Conservation (phyloP, 1,140 invertebrate genomes). For the Varroa destructor region DNA sequence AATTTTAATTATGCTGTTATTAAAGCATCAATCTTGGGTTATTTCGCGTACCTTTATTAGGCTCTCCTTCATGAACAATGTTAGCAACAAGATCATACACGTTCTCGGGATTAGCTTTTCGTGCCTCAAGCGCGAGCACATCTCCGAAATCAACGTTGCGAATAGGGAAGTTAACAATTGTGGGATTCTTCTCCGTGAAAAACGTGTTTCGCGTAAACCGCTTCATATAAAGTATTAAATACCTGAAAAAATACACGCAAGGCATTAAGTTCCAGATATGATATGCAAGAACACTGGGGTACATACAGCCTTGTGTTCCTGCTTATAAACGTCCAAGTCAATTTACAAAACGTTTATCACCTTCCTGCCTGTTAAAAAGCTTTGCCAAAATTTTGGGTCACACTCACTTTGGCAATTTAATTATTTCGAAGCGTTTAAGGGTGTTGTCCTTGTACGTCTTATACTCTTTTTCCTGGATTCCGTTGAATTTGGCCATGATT, state of each 20-base stretch:
- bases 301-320: too few species aligned
- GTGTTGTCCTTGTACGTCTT: constrained; percentile 99
- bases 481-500: constrained; percentile 89
- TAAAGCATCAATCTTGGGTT: too few species aligned
- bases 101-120: constrained; percentile 59
- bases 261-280: too few species aligned
- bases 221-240: constrained; percentile 91
- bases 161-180: constrained; percentile 98
- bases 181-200: constrained; percentile 97
- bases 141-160: constrained; percentile 97
- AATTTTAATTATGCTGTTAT: too few species aligned
- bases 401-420: constrained; percentile 60
- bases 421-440: constrained; percentile 91
- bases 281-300: too few species aligned
- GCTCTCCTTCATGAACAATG: constrained; percentile 94
- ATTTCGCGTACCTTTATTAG: constrained; percentile 39
- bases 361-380: too few species aligned
- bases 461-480: constrained; percentile 87
- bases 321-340: too few species aligned
- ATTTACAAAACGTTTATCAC: too few species aligned
- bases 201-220: constrained; percentile 98
- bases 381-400: too few species aligned
- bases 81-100: constrained; percentile 95
- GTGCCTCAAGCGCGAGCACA: constrained; percentile 63
- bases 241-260: constrained; percentile 40